These are phyloP conservation scores for Maconellicoccus hirsutus DNA, from an alignment of 1,140 invertebrate species.

Conservation along the genomic window DNA sequence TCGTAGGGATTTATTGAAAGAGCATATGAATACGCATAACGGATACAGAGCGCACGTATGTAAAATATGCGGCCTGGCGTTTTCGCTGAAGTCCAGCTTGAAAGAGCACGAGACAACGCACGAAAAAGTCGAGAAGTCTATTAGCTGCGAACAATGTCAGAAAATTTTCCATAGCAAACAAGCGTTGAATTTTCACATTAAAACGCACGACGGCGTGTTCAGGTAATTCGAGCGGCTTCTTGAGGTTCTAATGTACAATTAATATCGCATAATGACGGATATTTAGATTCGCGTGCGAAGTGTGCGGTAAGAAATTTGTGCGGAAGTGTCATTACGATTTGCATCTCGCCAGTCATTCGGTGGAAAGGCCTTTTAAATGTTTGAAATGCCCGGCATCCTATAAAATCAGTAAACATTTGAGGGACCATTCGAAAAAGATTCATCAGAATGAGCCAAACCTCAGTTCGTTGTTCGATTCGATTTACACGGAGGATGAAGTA, in stretches of 20 bases:
- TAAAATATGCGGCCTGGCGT: slow-evolving; percentile 9
- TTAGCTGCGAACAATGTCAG: slow-evolving; percentile 21
- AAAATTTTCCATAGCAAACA: slow-evolving; percentile 24
- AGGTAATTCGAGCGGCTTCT: background rate
- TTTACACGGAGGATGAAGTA: background rate
- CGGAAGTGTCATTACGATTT: slow-evolving; percentile 39
- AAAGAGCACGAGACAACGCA: background rate
- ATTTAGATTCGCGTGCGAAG: slow-evolving; percentile 35
- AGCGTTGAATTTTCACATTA: slow-evolving; percentile 25
- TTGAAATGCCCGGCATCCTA: slow-evolving; percentile 38
- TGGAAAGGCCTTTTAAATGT: slow-evolving; percentile 36
- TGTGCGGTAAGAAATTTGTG: slow-evolving; percentile 38
- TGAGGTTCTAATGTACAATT: background rate
- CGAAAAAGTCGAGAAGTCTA: background rate
- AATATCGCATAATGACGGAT: too few species aligned
- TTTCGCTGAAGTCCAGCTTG: background rate
- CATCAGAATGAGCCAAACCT: slow-evolving; percentile 35
- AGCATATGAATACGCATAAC: slow-evolving; percentile 10
- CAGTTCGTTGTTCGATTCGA: background rate
- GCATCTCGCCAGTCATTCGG: slow-evolving; percentile 37
- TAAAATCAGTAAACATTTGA: slow-evolving; percentile 37
- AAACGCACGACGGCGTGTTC: slow-evolving; percentile 15
- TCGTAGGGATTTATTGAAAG: background rate
- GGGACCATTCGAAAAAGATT: slow-evolving; percentile 37
- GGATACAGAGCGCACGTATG: background rate